Evolutionary conservation across 2,888 invertebrate genomes (phyloP).

Genomic region (Hyppa rectilinea): DNA sequence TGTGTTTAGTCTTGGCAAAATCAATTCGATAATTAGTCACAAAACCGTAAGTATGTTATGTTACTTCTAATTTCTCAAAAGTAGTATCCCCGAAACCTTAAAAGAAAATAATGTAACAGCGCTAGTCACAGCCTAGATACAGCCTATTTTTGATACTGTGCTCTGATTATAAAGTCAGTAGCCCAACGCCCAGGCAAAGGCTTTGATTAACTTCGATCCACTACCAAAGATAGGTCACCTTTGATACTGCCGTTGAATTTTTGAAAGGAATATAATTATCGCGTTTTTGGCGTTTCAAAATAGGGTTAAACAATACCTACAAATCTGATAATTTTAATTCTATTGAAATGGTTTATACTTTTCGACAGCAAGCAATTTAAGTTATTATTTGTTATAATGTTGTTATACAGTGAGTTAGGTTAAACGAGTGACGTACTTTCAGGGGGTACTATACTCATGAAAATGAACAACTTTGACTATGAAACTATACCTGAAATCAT

Average conservation of each 20-base stretch:
- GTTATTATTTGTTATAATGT: neutral
- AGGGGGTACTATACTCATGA: no score
- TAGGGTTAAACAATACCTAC: neutral
- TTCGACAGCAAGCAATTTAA: neutral
- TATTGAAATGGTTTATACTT: neutral
- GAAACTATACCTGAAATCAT: no score
- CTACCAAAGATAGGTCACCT: slow-evolving; percentile 28
- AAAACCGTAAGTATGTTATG: neutral
- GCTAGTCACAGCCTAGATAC: neutral
- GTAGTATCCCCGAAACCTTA: neutral
- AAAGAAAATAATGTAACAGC: slow-evolving; percentile 1
- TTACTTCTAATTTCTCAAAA: neutral
- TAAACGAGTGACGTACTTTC: no score
- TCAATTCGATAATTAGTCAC: neutral
- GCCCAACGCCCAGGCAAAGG: slow-evolving; percentile 20
- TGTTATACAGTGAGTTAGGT: no score
- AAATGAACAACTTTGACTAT: no score
- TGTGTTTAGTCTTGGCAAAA: neutral
- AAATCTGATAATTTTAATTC: neutral
- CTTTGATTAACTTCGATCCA: slow-evolving; percentile 44
- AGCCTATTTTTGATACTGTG: slow-evolving; percentile 21
- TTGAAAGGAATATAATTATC: slow-evolving; percentile 1
- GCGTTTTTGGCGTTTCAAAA: neutral
- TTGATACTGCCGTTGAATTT: slow-evolving; percentile 27
- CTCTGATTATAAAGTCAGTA: slow-evolving; percentile 29